phyloP scores from a whole-genome alignment of 2,797 vertebrate species.

The Sebastes flavidus region DNA sequence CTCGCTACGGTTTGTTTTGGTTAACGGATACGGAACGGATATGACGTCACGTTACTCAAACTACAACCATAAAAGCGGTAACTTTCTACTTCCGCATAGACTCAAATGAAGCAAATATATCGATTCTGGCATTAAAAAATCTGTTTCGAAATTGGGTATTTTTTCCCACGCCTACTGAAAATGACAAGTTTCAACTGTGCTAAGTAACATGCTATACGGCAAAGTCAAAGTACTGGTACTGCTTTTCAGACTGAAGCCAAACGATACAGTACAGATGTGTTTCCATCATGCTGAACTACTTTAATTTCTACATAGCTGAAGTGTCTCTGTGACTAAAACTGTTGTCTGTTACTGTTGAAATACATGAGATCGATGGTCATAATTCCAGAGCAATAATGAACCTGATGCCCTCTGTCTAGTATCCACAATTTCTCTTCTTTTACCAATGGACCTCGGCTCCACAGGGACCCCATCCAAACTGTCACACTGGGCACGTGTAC shows the following conservation, averaged over 20 bases:
- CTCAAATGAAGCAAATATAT: too few relatives aligned
- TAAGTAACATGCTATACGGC: not conserved
- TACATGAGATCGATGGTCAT: not conserved
- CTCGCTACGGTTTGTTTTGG: too few relatives aligned
- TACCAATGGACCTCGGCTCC: not conserved
- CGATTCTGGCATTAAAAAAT: too few relatives aligned
- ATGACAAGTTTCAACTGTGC: not conserved
- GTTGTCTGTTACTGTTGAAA: not conserved
- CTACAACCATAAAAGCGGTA: too few relatives aligned
- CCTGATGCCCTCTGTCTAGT: not conserved
- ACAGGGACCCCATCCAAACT: slow-evolving; percentile 30
- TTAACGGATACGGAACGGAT: too few relatives aligned
- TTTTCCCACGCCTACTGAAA: too few relatives aligned
- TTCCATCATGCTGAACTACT: not conserved
- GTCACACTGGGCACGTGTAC: slow-evolving; percentile 24
- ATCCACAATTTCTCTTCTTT: not conserved
- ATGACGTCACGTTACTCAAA: too few relatives aligned
- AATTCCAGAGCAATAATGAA: not conserved
- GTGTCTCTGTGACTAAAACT: not conserved
- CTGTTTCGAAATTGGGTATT: fast-evolving
- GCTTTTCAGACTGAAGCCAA: not conserved
- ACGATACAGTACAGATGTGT: not conserved
- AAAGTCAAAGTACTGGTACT: not conserved
- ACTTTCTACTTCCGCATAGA: too few relatives aligned
- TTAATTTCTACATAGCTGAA: not conserved